Evolutionary conservation across 2,113 vertebrate species (phyloP), one percentile per base, ranked within the genome.

Genomic region (Ardeotis arabs): DNA sequence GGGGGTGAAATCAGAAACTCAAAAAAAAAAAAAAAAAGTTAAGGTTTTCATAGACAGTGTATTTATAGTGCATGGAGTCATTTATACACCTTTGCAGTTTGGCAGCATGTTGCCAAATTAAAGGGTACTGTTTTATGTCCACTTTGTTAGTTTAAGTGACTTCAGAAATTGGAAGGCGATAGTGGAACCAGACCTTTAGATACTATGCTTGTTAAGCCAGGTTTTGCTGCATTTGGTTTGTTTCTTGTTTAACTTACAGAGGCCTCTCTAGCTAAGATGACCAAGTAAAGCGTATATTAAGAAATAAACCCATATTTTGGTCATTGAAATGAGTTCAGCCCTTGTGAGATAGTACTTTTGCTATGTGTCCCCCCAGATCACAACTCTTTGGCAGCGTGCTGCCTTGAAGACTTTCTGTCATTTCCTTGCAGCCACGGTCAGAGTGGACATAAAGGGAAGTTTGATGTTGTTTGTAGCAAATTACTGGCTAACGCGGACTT

Each of bases 81-180:
- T 84, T 70, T 84, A 35, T 67, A n/a, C 52, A 35, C 19, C 41
- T 90, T 60, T 22, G 67, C 50, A 19, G 59, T 44, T 37, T 23
- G 49, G 56, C 44, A 45, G 78, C 27, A 0, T 3, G 44, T 39
- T 94, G 79, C 28, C 67, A 69, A 0, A 44, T 74, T 18, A 17
- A 70, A 59, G 39, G 82, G 90, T 59, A 8, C 90, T 91, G 93
- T 0, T 94, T 96, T 92, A 22, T 84, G 12, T 95, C 90, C 11
- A 12, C 75, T 86, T 53, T 92, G 92, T 89, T 92, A 81, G 88
- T 93, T 91, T 81, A 78, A 93, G 39, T 77, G 90, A 90, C 83
- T 90, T 95, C 85, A 87, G 19, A 3, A 18, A 66, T 58, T 93
- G 76, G 90, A 91, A 75, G 44, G 95, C 69, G 4, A 0, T 11